Evolutionary conservation across 1,140 invertebrate genomes (phyloP), one percentile per base, ranked within the genome.

Genomic region (Oryctes rhinoceros): DNA sequence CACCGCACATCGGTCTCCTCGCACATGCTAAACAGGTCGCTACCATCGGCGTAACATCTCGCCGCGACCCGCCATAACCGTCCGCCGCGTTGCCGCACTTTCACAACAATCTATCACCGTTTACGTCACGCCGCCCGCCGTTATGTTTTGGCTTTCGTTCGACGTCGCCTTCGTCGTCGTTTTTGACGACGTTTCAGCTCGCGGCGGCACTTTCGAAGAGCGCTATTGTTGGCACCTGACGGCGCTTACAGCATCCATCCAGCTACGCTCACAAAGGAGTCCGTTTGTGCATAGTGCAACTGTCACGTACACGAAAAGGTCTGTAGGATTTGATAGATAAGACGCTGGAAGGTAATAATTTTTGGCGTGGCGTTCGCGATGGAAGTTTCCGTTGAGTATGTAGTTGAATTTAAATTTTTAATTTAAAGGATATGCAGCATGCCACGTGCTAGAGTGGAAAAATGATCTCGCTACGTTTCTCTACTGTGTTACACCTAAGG

Each of bases 21-120:
- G 49, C 49, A 53, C 49, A 53, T 53, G 49, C 49, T 53, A 53
- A 53, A 53, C 49, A 53, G 49, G 49, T 53, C 49, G 49, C 49
- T 53, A 53, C n/a, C 49, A 53, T 15, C n/a, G 9, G 5, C 39
- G 49, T 53, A 53, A 53, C n/a, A 18, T 53, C 49, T 53, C 49
- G 11, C n/a, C 49, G 49, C 49, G 13, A 18, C 49, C 49, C 39
- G n/a, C 4, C 13, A 18, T 53, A 53, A 53, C 13, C 49, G 6
- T 18, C 13, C n/a, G 49, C 13, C 49, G 49, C 49, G 49, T 53
- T 53, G 49, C 49, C 49, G 49, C 49, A 18, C 49, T 53, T 18
- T 13, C 49, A 53, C 49, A 53, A 53, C 49, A 53, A 53, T 53
- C 49, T 53, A 53, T 53, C 49, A 53, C 49, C 49, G 49, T 53